Evolutionary conservation across 2,888 invertebrate species (phyloP), one percentile per base, ranked within the genome.

Genomic region (Troilus luridus): DNA sequence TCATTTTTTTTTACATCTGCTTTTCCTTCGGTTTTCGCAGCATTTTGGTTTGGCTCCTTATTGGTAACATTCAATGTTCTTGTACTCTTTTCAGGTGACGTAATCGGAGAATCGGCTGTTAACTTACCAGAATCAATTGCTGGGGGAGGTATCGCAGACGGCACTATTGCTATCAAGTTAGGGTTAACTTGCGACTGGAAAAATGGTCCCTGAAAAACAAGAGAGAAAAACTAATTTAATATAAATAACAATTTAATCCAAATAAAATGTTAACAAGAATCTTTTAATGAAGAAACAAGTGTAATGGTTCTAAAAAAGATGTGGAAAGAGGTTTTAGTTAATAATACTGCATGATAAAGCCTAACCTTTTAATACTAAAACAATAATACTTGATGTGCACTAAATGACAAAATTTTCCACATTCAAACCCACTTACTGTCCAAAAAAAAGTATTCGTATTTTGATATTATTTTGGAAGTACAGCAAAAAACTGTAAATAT

Each of bases 141-240:
- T 64, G 72, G 54, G 1, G 90, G 72, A 89, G 62, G 88, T 14
- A 72, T 24, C 19, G 89, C 88, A 56, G 91, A 91, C n/a, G 92
- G 92, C 14, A 92, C 92, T 19, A 92, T 92, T 12, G 92, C 90
- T 59, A 92, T 92, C 59, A 92, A 88, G 64, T 92, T 92, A 24
- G 92, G 91, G 88, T 92, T 92, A 54, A 67, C 91, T 81, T 67
- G 88, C n/a, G 91, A 81, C n/a, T 91, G 91, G 88, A 91, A 64
- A 59, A 91, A 92, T 17, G 91, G 91, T 2, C 81, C 89, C 92
- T 91, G 81, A 67, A 92, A 72, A 56, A 41, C 89, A 62, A n/a
- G 17, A 85, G 12, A 67, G 21, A 3, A 90, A 56, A 9, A 60
- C 64, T n/a, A 88, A 62, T 77, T 24, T 77, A 62, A 62, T 8